Base-by-base conservation (phyloP, 2,888 invertebrate genomes). In the Cynaeus angustus region DNA sequence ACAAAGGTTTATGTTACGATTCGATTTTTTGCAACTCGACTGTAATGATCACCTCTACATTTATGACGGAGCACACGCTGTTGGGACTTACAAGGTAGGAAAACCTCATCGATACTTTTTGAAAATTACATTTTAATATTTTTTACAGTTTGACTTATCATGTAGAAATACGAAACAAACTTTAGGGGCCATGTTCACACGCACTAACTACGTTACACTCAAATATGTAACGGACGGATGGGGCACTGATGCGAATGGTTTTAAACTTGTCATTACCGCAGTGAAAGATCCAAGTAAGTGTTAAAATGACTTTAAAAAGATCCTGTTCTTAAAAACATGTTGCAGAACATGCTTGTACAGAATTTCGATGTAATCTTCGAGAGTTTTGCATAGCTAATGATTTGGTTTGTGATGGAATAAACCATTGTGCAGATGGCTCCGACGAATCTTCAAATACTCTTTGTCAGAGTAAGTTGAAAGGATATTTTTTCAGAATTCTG, bases 41-140 rank as follows among this genome's bases (percentile, higher is more conserved):
- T 97, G 97, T 87, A 96, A 96, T 84, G 97, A 97, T 86, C 96
- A 96, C 85, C 91, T 97, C 64, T 94, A 92, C 82, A 94, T 97
- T 82, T 97, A 94, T 84, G 97, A 97, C 86, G 96, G 96, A 1
- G 96, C 96, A 10, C 96, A 96, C 83, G 94, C 94, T 52, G 95
- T 94, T 50, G 93, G 94, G 61, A 91, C 91, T 77, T 93, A 93
- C 79, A 96, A 96, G 93, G 96, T 96, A 81, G 7, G 7, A 28
- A 4, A 28, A 5, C 7, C 28, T 28, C 7, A 28, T 4, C 28
- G 7, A 28, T 28, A n/a, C 13, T 48, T 6, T 48, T 21, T 4
- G 21, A 21, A 21, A 21, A 21, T 3, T 21, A 21, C 4, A 16
- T 10, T 41, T 2, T 12, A 12, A 12, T 10, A 41, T 70, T 81